Conservation (phyloP, 2,888 invertebrate species). For the Troilus luridus region DNA sequence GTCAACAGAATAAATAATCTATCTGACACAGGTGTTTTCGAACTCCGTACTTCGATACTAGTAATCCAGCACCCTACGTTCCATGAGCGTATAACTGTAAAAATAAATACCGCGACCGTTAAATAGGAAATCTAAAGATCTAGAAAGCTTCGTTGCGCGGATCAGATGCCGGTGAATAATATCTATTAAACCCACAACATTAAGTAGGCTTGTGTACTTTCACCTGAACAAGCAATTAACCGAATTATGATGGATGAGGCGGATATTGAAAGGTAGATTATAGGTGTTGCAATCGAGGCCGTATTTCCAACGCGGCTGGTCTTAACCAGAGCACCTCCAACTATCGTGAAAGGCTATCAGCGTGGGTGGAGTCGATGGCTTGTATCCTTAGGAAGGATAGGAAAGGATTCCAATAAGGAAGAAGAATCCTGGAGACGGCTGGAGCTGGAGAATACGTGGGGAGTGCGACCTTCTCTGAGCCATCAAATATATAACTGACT, state of each 20-base stretch:
- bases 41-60: too few relatives aligned
- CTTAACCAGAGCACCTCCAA: not conserved
- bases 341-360: not conserved
- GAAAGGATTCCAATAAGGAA: slow-evolving; percentile 19
- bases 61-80: not conserved
- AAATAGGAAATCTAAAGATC: not conserved
- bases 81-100: not conserved
- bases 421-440: not conserved
- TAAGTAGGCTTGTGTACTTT: not conserved
- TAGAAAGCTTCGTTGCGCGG: not conserved
- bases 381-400: not conserved
- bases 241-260: slow-evolving; percentile 26
- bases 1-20: too few relatives aligned
- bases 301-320: not conserved
- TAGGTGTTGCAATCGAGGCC: not conserved
- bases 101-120: not conserved
- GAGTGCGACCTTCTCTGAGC: not conserved
- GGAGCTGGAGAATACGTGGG: slow-evolving; percentile 25
- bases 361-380: not conserved
- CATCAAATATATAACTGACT: slow-evolving; percentile 28
- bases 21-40: too few relatives aligned
- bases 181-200: slow-evolving; percentile 24
- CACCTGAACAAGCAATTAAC: slow-evolving; percentile 20
- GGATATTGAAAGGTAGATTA: slow-evolving; percentile 2
- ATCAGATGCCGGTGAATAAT: not conserved